Evolutionary conservation across 2,888 invertebrate species (phyloP).

Genomic region (Metallyticus violacea): DNA sequence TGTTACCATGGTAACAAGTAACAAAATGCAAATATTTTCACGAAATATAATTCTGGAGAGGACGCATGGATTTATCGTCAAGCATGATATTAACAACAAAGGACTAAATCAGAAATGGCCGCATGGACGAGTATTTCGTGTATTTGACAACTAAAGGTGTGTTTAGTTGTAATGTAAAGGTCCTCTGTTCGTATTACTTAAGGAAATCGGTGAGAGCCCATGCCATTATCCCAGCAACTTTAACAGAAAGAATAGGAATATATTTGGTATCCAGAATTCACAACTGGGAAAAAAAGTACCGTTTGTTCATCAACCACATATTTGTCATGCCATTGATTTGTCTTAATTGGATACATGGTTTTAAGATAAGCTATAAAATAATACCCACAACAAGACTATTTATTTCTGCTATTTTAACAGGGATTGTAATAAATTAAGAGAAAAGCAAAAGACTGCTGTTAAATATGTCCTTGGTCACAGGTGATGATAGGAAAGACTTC

Average conservation of each 20-base stretch:
- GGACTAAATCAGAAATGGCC: neutral
- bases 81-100: neutral
- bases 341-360: no score
- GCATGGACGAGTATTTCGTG: neutral
- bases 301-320: no score
- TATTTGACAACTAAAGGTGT: neutral
- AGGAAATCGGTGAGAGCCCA: neutral
- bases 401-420: neutral
- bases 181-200: neutral
- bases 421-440: neutral
- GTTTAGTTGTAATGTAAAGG: neutral
- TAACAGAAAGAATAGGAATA: neutral
- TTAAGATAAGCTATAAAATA: no score
- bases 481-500: conserved; percentile 28
- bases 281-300: no score
- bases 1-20: neutral
- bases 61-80: neutral
- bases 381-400: neutral
- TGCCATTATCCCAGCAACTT: no score
- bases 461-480: neutral
- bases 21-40: neutral
- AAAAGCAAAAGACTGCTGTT: neutral
- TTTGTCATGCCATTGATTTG: no score
- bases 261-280: neutral
- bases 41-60: neutral